Evolutionary conservation across 2,113 vertebrate species (phyloP).

Genomic region (Corvus hawaiiensis): DNA sequence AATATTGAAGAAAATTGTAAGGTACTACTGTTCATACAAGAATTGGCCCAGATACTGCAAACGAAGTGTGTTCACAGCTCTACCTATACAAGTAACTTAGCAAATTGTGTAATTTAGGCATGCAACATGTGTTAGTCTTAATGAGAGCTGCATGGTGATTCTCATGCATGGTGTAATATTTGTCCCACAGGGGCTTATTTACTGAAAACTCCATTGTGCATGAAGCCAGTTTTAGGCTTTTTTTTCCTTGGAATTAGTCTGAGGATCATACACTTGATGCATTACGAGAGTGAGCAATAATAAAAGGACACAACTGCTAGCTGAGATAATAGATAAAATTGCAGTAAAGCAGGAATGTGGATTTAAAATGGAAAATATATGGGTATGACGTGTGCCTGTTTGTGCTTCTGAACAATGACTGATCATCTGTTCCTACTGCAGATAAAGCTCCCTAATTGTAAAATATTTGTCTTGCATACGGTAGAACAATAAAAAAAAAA

Average conservation of each 20-base stretch:
- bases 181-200: conserved; percentile 41
- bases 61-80: not conserved
- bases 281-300: not conserved
- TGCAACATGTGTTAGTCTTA: conserved; percentile 38
- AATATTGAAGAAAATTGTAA: not conserved
- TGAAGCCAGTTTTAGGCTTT: not conserved
- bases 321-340: conserved; percentile 42
- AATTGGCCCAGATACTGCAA: not conserved
- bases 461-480: conserved; percentile 27
- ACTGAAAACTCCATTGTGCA: conserved; percentile 15
- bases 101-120: not conserved
- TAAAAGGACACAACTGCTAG: conserved; percentile 15
- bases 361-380: conserved; percentile 28
- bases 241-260: conserved; percentile 13
- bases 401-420: conserved; percentile 42
- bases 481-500: not conserved
- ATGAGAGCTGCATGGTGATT: conserved; percentile 31
- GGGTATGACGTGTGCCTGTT: not conserved
- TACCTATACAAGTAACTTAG: not conserved
- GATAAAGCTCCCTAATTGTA: conserved; percentile 48
- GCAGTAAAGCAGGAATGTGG: not conserved
- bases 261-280: conserved; percentile 16
- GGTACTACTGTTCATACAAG: not conserved
- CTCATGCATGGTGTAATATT: not conserved
- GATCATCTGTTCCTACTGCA: conserved; percentile 44